These are phyloP conservation scores for Taurulus bubalis DNA, from an alignment of 2,113 vertebrate species.

Conservation along the genomic window DNA sequence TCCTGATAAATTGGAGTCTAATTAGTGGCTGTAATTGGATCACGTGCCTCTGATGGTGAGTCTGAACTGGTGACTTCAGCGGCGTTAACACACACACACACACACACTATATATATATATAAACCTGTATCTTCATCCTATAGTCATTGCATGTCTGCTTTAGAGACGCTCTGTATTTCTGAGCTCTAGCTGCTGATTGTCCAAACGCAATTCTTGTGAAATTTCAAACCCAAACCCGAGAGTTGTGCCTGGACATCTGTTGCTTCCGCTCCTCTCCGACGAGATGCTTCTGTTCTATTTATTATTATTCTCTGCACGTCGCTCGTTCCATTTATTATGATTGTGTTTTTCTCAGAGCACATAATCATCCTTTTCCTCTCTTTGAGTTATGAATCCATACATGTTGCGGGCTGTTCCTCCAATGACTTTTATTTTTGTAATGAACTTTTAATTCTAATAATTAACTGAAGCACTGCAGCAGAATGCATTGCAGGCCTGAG, in stretches of 20 bases:
- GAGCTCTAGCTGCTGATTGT: slow-evolving; percentile 89
- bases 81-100: background rate
- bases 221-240: slow-evolving; percentile 89
- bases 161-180: slow-evolving; percentile 57
- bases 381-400: background rate
- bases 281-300: no score
- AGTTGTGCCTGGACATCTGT: slow-evolving; percentile 99
- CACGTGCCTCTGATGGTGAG: slow-evolving; percentile 17
- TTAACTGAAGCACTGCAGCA: background rate
- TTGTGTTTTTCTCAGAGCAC: background rate
- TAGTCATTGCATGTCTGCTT: background rate
- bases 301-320: background rate
- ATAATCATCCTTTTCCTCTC: background rate
- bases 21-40: slow-evolving; percentile 56
- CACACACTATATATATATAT: no score
- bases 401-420: background rate
- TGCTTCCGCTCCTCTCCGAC: slow-evolving; percentile 71
- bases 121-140: background rate
- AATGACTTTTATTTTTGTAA: background rate
- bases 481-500: background rate
- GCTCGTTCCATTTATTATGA: background rate
- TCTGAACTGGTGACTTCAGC: background rate
- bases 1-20: slow-evolving; percentile 21
- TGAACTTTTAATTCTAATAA: background rate
- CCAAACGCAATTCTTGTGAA: slow-evolving; percentile 88